These are phyloP conservation scores for Motacilla alba DNA, from an alignment of 2,113 vertebrate genomes.

Conservation along the genomic window DNA sequence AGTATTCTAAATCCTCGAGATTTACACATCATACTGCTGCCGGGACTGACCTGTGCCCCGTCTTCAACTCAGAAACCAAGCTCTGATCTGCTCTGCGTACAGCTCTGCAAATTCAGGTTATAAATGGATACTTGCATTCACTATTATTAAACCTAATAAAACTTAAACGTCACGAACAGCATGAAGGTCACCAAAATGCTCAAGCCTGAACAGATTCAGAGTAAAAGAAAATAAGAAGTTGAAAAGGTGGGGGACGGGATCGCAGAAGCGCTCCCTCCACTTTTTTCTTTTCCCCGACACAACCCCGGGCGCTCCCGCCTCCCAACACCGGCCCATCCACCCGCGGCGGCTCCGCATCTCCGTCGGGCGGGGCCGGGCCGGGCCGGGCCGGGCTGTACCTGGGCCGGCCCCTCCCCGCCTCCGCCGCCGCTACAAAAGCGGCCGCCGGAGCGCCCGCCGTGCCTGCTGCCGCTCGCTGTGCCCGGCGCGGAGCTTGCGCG, in stretches of 20 bases:
- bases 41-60: neutral
- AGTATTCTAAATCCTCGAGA: neutral
- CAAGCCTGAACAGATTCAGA: neutral
- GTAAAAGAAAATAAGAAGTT: neutral
- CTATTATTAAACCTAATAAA: neutral
- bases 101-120: neutral
- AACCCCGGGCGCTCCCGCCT: fast-evolving
- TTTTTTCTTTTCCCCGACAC: neutral
- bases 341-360: neutral
- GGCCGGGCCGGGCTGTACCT: neutral
- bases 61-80: neutral
- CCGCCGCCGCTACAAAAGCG: neutral
- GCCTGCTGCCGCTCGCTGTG: fast-evolving
- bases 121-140: neutral
- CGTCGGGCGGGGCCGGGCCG: neutral
- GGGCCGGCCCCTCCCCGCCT: neutral
- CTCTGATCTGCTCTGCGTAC: neutral
- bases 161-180: neutral
- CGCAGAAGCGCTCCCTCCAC: neutral
- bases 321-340: neutral
- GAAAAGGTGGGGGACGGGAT: neutral
- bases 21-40: neutral
- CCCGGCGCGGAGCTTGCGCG: neutral
- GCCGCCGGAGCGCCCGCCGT: neutral
- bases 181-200: neutral